Evolutionary conservation across 1,140 invertebrate species (phyloP).

Genomic region (Caerostris extrusa): DNA sequence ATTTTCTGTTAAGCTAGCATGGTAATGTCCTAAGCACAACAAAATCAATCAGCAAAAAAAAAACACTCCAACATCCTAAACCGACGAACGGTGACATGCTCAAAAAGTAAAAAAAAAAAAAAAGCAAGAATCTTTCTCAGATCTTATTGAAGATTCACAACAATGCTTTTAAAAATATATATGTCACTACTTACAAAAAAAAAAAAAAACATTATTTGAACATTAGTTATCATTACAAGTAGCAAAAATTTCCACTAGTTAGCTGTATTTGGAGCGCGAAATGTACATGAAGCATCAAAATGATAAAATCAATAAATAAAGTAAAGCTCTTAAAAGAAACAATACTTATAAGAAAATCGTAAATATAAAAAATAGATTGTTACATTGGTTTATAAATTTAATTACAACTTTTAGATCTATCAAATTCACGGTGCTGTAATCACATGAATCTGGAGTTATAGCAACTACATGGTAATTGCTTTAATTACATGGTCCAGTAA

Average conservation of each 20-base stretch:
- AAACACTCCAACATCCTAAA: neutral
- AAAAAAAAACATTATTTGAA: too few species aligned
- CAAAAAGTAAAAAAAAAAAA: neutral
- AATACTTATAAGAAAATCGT: too few species aligned
- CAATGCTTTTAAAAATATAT: neutral
- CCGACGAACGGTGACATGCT: neutral
- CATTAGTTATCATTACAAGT: too few species aligned
- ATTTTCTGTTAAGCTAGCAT: neutral
- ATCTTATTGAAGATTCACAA: neutral
- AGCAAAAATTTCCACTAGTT: neutral
- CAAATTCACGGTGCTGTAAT: too few species aligned
- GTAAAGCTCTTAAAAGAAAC: too few species aligned
- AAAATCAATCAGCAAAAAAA: conserved; percentile 1
- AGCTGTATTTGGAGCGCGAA: neutral
- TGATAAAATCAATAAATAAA: neutral
- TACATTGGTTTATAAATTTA: too few species aligned
- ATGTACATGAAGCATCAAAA: neutral
- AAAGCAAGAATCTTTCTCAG: neutral
- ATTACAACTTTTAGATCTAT: too few species aligned
- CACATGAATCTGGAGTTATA: too few species aligned
- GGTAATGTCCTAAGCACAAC: neutral
- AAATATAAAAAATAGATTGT: too few species aligned
- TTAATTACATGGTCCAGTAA: too few species aligned
- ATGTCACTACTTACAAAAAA: too few species aligned
- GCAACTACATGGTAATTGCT: too few species aligned